Conservation (phyloP, 2,797 vertebrate species). For the Ctenopoma multispine region DNA sequence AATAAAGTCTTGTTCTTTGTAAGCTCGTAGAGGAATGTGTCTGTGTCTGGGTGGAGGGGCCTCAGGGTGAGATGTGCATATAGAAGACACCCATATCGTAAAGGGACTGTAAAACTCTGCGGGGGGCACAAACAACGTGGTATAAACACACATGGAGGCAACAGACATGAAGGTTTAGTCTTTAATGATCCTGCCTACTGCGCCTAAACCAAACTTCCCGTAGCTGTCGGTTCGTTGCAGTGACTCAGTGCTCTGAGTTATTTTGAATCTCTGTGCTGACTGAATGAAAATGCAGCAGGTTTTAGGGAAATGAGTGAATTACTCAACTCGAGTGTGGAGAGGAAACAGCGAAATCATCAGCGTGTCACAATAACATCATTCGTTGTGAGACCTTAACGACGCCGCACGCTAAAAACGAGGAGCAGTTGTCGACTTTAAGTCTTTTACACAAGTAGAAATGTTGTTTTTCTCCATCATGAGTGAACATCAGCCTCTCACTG, state of each 20-base stretch:
- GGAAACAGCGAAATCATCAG: not conserved
- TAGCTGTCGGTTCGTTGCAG: not conserved
- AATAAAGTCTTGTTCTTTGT: slow-evolving; percentile 55
- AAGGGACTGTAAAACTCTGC: slow-evolving; percentile 51
- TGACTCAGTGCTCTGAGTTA: slow-evolving; percentile 18
- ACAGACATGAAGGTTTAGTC: slow-evolving; percentile 15
- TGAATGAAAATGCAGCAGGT: slow-evolving; percentile 23
- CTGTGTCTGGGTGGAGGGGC: slow-evolving; percentile 61
- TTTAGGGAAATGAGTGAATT: slow-evolving; percentile 34
- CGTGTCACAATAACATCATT: not conserved
- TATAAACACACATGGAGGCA: not conserved
- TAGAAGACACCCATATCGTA: slow-evolving; percentile 21
- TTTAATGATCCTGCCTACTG: not conserved
- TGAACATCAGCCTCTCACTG: no score
- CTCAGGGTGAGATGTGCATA: slow-evolving; percentile 36
- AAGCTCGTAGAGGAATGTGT: slow-evolving; percentile 52
- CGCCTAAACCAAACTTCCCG: not conserved
- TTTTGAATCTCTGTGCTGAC: slow-evolving; percentile 43
- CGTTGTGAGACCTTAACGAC: no score
- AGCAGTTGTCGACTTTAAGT: not conserved
- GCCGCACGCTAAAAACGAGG: no score
- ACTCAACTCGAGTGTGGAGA: slow-evolving; percentile 2
- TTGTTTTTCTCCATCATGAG: no score
- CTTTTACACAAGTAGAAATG: no score
- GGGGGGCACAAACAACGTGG: slow-evolving; percentile 31